Evolutionary conservation across 2,797 vertebrate species (phyloP).

Genomic region (Enoplosus armatus): DNA sequence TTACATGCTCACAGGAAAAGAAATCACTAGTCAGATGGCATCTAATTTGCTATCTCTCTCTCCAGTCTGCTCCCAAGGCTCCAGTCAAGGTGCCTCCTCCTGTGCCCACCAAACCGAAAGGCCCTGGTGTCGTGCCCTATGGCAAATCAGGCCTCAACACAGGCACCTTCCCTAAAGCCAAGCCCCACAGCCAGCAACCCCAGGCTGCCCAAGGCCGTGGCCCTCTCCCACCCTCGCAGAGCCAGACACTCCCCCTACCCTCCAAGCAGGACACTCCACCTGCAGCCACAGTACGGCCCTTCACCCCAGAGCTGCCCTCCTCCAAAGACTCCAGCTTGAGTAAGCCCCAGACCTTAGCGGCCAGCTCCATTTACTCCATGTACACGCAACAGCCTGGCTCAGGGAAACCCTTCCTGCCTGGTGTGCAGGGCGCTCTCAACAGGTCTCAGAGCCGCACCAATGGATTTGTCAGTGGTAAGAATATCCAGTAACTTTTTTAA

Average conservation of each 20-base stretch:
- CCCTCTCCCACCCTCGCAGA: slow-evolving; percentile 77
- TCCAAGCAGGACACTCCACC: slow-evolving; percentile 93
- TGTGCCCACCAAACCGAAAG: slow-evolving; percentile 96
- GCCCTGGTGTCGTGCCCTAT: slow-evolving; percentile 87
- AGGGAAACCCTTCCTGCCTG: slow-evolving; percentile 89
- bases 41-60: slow-evolving; percentile 22
- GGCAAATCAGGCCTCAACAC: slow-evolving; percentile 82
- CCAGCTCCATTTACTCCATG: slow-evolving; percentile 98
- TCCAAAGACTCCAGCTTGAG: slow-evolving; percentile 89
- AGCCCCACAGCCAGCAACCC: slow-evolving; percentile 82
- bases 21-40: not conserved
- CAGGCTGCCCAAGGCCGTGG: slow-evolving; percentile 74
- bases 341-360: slow-evolving; percentile 91
- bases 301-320: slow-evolving; percentile 92
- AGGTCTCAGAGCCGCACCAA: slow-evolving; percentile 86
- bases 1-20: not conserved
- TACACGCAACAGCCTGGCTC: slow-evolving; percentile 92
- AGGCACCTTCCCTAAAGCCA: slow-evolving; percentile 87
- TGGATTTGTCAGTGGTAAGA: slow-evolving; percentile 92
- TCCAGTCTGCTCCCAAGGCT: slow-evolving; percentile 87
- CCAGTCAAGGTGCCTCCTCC: slow-evolving; percentile 95
- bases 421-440: slow-evolving; percentile 85
- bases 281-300: slow-evolving; percentile 94
- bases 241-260: slow-evolving; percentile 87
- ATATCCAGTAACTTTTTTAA: not conserved